Evolutionary conservation across 1,140 invertebrate genomes (phyloP), one percentile per base, ranked within the genome.

Genomic region (Drosophila cardini): DNA sequence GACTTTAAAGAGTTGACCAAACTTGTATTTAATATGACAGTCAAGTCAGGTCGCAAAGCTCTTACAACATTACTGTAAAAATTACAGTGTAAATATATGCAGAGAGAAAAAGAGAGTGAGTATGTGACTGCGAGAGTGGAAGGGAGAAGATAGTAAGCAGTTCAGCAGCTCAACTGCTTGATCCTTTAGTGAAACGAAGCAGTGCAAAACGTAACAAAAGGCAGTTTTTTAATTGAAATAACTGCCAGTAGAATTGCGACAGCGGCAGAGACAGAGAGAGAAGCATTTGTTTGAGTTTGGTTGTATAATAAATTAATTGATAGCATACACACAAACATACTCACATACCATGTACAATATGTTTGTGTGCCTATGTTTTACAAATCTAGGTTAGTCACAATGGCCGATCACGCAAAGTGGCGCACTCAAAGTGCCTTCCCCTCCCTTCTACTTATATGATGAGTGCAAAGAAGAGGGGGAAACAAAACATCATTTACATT

Each of bases 11-110:
- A 70, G 57, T 63, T 74, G 42, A 67, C 71, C 65, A 70, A 70
- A 71, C 60, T 46, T 53, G 63, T 73, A 46, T 61, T 73, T 73
- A 38, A 60, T 53, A 73, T 73, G 58, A 75, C 46, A 71, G 45
- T 70, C 72, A 74, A 71, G 45, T 70, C 72, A 74, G 58, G 53
- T 64, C 30, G 36, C 26, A 48, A 60, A 46, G 7, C 43, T 50
- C 21, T 74, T 74, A 18, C 72, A 63, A 74, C 72, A 70, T 18
- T 46, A 11, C 52, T 32, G 21, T 42, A 26, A 26, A 26, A 26
- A 4, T 26, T 26, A 26, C 21, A 26, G 21, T 26, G 4, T 26
- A 38, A 50, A 26, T 38, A 9, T 62, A 21, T 38, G 10, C 42
- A 18, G 0, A 15, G 16, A 38, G 32, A 57, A 53, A 9, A 40